Evolutionary conservation across 2,797 vertebrate genomes (phyloP), one percentile per base, ranked within the genome.

Genomic region (Karalla daura): DNA sequence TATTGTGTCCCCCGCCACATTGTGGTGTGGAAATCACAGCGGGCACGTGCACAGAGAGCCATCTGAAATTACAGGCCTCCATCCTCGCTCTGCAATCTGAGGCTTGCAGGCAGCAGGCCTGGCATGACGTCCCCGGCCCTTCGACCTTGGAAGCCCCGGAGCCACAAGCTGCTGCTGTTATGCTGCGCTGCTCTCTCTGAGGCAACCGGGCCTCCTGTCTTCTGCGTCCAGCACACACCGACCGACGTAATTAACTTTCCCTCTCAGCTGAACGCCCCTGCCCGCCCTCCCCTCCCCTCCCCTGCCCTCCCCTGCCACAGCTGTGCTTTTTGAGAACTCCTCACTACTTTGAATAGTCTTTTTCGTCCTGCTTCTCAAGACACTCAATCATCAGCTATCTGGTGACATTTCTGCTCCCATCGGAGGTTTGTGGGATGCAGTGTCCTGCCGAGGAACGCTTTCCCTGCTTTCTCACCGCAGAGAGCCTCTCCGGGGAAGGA

Each of bases 21-120:
- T 76, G 86, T 58, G 73, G 75, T 79, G 81, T 87, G 84, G 72
- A 83, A 87, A 84, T 87, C 78, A 86, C 77, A 82, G 75, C 21
- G 77, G 78, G 76, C 79, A 80, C 12, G 43, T 63, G 74, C 81
- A 79, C 75, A 84, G 63, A 85, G 66, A 21, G 37, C 47, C 27
- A 73, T 83, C 63, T 80, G 25, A 89, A 88, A 89, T 77, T n/a
- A 86, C 76, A 89, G 79, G 78, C 81, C 80, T 86, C 32, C 39
- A 9, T 87, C 64, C 75, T 62, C 32, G 2, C 75, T 67, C 33
- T 69, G 68, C 84, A 90, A 90, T 91, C 89, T 81, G 68, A 76
- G 74, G 62, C 81, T 81, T 44, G 63, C 91, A 91, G 90, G 86
- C 86, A 66, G 81, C 74, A 66, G 63, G 77, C 81, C 81, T 89